Base-by-base conservation (phyloP, 2,113 vertebrate species). In the Sapayoa aenigma region DNA sequence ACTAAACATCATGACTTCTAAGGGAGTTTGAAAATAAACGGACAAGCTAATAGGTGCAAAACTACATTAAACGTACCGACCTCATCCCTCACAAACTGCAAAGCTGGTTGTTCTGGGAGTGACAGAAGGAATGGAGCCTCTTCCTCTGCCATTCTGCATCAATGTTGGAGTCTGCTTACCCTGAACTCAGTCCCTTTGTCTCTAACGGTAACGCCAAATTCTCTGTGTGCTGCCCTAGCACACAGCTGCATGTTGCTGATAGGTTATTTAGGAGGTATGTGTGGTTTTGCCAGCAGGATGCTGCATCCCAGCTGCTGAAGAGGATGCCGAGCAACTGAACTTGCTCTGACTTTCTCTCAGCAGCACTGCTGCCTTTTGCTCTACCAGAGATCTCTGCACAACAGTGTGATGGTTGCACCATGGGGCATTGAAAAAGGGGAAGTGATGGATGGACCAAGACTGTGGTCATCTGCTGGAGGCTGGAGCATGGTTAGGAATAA, bases 1-100 rank as follows among this genome's bases (percentile, higher is more conserved):
- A 78, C 52, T 94, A 95, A 94, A 90, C 76, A 83, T 91, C 87
- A 80, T 44, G 89, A 91, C 87, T 95, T 94, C 93, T 90, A 12
- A 80, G 92, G 95, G 90, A 90, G 55, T 27, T 93, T 0, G 27
- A 93, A 95, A 94, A 86, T 62, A 93, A 94, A 91, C 4, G 1
- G 55, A 59, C 78, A 67, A 77, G 93, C 67, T 93, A 95, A 96
- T 81, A 96, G 65, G 93, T 80, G 41, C 82, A 88, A 56, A 93
- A 88, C 20, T 80, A 67, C 59, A 35, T 88, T 31, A 87, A 90
- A 83, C 46, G 37, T 76, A 80, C 71, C 0, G 1, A 44, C 23
- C 11, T 85, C 39, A 74, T 89, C 63, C 55, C 63, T 55, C 56
- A 65, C 63, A 63, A 46, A 44, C 55, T 77, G 67, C 55, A 80